Conservation (phyloP, 2,113 vertebrate species). For the Dissostichus mawsoni region DNA sequence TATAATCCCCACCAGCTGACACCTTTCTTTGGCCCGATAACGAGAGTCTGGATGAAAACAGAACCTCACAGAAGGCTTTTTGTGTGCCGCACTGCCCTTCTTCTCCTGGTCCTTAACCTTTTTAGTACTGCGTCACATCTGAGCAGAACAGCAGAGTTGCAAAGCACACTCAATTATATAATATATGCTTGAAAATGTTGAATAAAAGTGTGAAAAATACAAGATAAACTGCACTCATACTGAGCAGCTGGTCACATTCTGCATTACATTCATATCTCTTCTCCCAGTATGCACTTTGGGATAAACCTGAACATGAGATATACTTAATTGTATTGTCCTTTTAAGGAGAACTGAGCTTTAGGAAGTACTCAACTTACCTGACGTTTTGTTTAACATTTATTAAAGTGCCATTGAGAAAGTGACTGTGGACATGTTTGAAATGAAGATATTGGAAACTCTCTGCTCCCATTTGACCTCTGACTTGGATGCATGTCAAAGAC, state of each 20-base stretch:
- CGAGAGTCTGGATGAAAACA: not conserved
- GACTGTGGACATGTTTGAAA: constrained; percentile 36
- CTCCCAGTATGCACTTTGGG: not conserved
- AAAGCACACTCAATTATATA: constrained; percentile 20
- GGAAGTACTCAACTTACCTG: not conserved
- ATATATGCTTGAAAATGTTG: constrained; percentile 17
- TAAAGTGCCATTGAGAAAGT: constrained; percentile 14
- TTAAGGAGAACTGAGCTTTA: not conserved
- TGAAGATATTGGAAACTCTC: not conserved
- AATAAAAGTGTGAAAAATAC: no score
- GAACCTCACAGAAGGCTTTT: not conserved
- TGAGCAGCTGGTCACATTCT: no score
- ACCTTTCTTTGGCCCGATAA: constrained; percentile 5
- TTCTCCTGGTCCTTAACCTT: constrained; percentile 23
- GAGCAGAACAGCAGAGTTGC: not conserved
- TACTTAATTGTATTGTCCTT: not conserved
- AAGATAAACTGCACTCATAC: no score
- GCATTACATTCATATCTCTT: no score
- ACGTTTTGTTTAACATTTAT: constrained; percentile 2
- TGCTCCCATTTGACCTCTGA: not conserved
- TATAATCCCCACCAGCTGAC: not conserved
- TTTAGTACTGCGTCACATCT: not conserved
- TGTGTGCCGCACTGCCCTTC: not conserved
- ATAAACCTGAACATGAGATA: not conserved
- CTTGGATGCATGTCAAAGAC: constrained; percentile 15